Conservation (phyloP, 2,797 vertebrate genomes). For the Channa striata region DNA sequence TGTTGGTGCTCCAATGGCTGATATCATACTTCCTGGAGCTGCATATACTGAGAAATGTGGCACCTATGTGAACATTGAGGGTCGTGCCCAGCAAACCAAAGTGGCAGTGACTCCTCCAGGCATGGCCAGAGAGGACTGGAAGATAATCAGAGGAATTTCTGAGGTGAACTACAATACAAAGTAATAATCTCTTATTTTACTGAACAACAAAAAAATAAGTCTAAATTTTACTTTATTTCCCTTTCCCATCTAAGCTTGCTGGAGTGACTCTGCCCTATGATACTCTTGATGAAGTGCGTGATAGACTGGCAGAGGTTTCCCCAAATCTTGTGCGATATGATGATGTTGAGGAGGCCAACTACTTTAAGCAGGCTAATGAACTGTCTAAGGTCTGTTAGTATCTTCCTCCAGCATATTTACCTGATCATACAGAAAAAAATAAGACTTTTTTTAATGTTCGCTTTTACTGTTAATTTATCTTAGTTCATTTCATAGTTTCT, state of each 20-base stretch:
- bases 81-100: constrained; percentile 90
- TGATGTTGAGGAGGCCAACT: constrained; percentile 91
- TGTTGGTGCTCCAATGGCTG: constrained; percentile 90
- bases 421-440: background rate
- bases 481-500: constrained; percentile 9
- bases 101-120: constrained; percentile 91
- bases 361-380: constrained; percentile 90
- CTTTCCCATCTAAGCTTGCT: constrained; percentile 80
- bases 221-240: constrained; percentile 15
- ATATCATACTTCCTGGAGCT: constrained; percentile 92
- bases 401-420: constrained; percentile 23
- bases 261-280: constrained; percentile 90
- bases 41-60: constrained; percentile 93
- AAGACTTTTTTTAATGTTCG: constrained; percentile 5
- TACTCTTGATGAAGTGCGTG: constrained; percentile 87
- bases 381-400: constrained; percentile 86
- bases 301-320: constrained; percentile 89
- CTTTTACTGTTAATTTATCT: constrained; percentile 21
- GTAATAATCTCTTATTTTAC: background rate
- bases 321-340: constrained; percentile 92
- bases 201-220: background rate
- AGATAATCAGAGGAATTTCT: constrained; percentile 90
- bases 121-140: constrained; percentile 93
- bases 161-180: constrained; percentile 81
- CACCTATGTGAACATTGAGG: constrained; percentile 93